These are phyloP conservation scores for Heterotis niloticus DNA, from an alignment of 2,113 vertebrate species.

Conservation along the genomic window DNA sequence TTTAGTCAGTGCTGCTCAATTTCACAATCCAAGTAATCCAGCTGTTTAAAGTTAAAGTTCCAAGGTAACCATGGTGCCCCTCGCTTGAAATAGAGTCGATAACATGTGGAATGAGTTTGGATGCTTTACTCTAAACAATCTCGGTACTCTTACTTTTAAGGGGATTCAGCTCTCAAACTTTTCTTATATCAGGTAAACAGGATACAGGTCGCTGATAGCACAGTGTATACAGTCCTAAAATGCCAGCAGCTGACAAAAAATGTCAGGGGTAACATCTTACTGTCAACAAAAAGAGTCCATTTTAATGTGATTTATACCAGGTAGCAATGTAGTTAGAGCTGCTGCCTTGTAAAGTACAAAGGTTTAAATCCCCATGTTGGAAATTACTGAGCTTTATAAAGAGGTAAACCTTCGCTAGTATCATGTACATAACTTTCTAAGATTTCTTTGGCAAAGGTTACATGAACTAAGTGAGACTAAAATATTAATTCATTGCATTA, in stretches of 20 bases:
- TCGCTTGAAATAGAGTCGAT: slow-evolving; percentile 63
- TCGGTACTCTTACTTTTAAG: slow-evolving; percentile 69
- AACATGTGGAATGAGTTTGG: slow-evolving; percentile 79
- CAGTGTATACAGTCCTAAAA: slow-evolving; percentile 61
- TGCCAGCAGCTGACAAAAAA: neutral
- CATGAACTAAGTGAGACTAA: too few species aligned
- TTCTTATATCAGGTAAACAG: slow-evolving; percentile 74
- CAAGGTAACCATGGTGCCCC: slow-evolving; percentile 76
- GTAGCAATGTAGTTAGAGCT: too few species aligned
- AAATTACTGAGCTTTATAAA: too few species aligned
- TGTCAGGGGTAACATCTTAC: neutral
- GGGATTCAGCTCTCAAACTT: slow-evolving; percentile 65
- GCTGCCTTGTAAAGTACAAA: too few species aligned
- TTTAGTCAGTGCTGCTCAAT: slow-evolving; percentile 66
- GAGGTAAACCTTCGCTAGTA: too few species aligned
- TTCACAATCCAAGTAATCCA: slow-evolving; percentile 76
- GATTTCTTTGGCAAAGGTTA: too few species aligned
- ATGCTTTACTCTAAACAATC: slow-evolving; percentile 61
- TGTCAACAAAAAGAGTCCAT: neutral
- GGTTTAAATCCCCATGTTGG: too few species aligned
- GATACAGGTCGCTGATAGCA: slow-evolving; percentile 74
- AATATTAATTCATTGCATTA: too few species aligned
- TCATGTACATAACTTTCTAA: too few species aligned
- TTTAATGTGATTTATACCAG: neutral
- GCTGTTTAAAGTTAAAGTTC: slow-evolving; percentile 81